Evolutionary conservation across 2,113 vertebrate species (phyloP).

Genomic region (Urocitellus parryii): DNA sequence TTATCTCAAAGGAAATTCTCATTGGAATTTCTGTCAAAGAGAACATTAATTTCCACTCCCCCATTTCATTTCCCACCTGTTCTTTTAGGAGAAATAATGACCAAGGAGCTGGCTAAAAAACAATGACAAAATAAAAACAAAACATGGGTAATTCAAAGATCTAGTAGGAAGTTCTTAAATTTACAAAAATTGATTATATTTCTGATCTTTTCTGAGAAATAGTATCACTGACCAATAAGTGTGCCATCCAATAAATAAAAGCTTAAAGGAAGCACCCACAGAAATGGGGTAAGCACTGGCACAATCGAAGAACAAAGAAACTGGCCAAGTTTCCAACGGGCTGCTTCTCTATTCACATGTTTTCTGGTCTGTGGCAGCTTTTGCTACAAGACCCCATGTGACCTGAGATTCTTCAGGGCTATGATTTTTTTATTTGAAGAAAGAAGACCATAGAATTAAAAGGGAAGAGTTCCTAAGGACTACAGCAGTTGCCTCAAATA

Average conservation of each 20-base stretch:
- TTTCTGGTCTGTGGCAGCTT: conserved; percentile 32
- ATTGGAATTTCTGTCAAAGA: background rate
- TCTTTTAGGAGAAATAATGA: conserved; percentile 35
- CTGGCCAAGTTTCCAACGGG: background rate
- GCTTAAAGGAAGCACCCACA: background rate
- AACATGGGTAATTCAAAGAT: background rate
- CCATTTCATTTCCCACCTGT: background rate
- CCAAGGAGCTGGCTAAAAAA: background rate
- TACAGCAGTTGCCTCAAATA: conserved; percentile 38
- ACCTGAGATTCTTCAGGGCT: conserved; percentile 27
- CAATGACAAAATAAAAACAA: background rate
- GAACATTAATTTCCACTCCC: background rate
- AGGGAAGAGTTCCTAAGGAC: background rate
- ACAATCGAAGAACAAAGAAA: background rate
- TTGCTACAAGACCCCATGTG: background rate
- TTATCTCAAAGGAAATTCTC: conserved; percentile 43
- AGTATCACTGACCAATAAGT: background rate
- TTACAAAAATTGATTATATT: background rate
- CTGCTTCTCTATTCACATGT: background rate
- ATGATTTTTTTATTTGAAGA: conserved; percentile 3
- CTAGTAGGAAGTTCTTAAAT: background rate
- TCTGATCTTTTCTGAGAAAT: background rate
- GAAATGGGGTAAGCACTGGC: background rate
- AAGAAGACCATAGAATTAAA: conserved; percentile 46
- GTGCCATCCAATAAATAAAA: background rate